Evolutionary conservation across 2,797 vertebrate genomes (phyloP).

Genomic region (Enteromius viviparus): DNA sequence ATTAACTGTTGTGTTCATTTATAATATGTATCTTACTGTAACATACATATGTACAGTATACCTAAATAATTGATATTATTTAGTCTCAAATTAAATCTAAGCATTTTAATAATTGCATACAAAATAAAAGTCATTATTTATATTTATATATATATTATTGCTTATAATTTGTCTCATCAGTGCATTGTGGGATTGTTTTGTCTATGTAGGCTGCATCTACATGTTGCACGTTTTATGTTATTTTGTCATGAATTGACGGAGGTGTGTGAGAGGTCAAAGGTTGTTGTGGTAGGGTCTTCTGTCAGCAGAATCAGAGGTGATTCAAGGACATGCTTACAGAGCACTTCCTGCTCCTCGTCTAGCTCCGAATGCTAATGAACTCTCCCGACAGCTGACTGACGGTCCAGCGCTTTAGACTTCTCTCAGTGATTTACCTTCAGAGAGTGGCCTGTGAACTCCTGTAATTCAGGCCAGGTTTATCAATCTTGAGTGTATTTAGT

Average conservation of each 20-base stretch:
- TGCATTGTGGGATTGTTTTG: not conserved
- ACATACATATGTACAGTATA: not conserved
- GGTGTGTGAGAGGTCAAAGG: slow-evolving; percentile 47
- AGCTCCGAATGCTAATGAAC: slow-evolving; percentile 42
- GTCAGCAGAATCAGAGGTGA: slow-evolving; percentile 49
- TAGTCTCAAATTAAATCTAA: not conserved
- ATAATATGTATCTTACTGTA: not conserved
- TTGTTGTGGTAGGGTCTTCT: slow-evolving; percentile 35
- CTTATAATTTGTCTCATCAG: too few species aligned
- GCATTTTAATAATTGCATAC: too few species aligned
- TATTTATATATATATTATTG: too few species aligned
- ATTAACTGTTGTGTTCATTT: not conserved
- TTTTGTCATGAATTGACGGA: not conserved
- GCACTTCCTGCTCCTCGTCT: slow-evolving; percentile 32
- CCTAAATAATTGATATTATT: not conserved
- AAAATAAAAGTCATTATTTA: too few species aligned
- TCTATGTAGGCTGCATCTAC: not conserved
- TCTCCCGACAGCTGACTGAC: not conserved
- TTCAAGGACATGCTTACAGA: slow-evolving; percentile 53
- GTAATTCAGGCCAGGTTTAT: not conserved
- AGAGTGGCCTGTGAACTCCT: not conserved
- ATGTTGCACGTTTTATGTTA: not conserved
- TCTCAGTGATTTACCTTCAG: not conserved
- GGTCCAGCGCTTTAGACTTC: not conserved
- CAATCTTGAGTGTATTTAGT: not conserved